Evolutionary conservation across 2,888 invertebrate species (phyloP), one percentile per base, ranked within the genome.

Genomic region (Gnatocerus cornutus): DNA sequence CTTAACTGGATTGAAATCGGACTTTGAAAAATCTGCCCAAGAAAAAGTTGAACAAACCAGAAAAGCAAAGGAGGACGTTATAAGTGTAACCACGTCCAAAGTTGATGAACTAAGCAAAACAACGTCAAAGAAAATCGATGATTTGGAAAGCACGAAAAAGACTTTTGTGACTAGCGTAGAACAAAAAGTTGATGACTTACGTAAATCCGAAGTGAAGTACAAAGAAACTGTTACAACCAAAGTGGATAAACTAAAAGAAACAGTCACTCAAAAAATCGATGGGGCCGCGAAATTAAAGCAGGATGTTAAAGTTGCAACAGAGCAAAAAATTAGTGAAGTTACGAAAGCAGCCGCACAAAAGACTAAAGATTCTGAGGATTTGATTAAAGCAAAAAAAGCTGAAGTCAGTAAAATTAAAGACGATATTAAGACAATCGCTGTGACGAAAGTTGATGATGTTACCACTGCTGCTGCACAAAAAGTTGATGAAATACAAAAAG

Each of bases 401-500:
- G n/a, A 33, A 9, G 33, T 33, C 1, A n/a, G 33, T 33, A n/a
- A 33, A 33, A n/a, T 4, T 33, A 33, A 33, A 6, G 52, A 33
- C 5, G 13, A 53, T 33, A 33, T 13, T 13, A 33, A 33, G n/a
- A 33, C 3, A 9, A n/a, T 1, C 6, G 33, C n/a, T 43, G n/a
- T 12, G 6, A 30, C 50, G 30, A 9, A 62, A 45, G 13, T 46
- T n/a, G 13, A 46, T 27, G 16, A 10, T 27, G 3, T 21, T 21
- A 58, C 8, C 4, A n/a, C 10, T 30, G 7, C 13, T 21, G 27
- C 27, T n/a, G 21, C 58, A 58, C 29, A 39, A n/a, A 16, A 41
- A 56, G 33, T 59, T 7, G 73, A 72, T 59, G 69, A 74, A 27
- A 43, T 68, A 9, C 48, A 61, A 68, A 50, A 55, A 41, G 65